Evolutionary conservation across 2,888 invertebrate genomes (phyloP).

Genomic region (Dryomyza anilis): DNA sequence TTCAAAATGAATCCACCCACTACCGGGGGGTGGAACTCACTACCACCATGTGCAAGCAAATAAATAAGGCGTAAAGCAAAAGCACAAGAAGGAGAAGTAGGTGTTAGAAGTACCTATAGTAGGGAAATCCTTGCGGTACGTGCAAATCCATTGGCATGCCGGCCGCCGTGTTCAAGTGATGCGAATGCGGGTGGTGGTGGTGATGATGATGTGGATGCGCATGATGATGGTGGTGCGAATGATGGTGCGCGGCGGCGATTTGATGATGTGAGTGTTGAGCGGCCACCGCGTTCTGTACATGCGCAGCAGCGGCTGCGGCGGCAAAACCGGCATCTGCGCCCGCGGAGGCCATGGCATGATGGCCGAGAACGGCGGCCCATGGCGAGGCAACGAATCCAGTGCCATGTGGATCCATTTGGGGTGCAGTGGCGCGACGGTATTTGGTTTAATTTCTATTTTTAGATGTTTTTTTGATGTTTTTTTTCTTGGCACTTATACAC

Average conservation of each 20-base stretch:
- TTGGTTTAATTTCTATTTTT: too few species aligned
- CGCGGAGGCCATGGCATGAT: conserved; percentile 59
- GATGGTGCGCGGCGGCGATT: conserved; percentile 35
- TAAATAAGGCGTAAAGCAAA: neutral
- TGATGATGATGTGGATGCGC: conserved; percentile 45
- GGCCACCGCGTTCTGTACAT: conserved; percentile 63
- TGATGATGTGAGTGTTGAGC: conserved; percentile 54
- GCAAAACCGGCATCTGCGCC: conserved; percentile 58
- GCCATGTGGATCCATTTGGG: conserved; percentile 30
- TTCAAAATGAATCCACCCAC: too few species aligned
- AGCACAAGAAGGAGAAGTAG: neutral
- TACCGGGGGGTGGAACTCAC: neutral
- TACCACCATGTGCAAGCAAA: neutral
- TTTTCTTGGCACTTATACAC: neutral
- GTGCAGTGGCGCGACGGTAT: too few species aligned
- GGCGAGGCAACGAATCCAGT: conserved; percentile 76
- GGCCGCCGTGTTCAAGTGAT: conserved; percentile 62
- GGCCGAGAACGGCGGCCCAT: conserved; percentile 77
- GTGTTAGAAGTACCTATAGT: conserved; percentile 73
- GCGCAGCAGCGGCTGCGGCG: conserved; percentile 61
- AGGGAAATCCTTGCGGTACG: conserved; percentile 89
- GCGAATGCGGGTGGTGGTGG: conserved; percentile 62
- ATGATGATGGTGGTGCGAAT: conserved; percentile 46
- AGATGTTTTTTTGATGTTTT: too few species aligned
- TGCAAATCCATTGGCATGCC: conserved; percentile 90